These are phyloP conservation scores for Amazona guildingii DNA, from an alignment of 2,113 vertebrate species.

Conservation along the genomic window DNA sequence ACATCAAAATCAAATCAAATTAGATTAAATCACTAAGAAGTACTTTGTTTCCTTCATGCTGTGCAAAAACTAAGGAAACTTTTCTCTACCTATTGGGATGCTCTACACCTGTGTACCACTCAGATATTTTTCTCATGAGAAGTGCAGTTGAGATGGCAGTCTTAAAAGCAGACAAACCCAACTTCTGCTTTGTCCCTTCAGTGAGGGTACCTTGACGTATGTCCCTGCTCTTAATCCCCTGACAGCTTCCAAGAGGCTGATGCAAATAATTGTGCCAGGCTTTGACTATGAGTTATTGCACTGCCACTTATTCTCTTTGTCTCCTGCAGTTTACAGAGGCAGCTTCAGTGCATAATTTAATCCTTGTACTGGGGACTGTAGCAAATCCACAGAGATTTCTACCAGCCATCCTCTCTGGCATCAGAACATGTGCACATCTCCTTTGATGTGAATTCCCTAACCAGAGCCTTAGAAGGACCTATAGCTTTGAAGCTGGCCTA, in stretches of 20 bases:
- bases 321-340: slow-evolving; percentile 67
- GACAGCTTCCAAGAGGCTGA: slow-evolving; percentile 25
- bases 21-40: not conserved
- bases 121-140: not conserved
- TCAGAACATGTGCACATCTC: slow-evolving; percentile 52
- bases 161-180: slow-evolving; percentile 15
- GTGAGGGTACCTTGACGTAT: not conserved
- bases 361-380: slow-evolving; percentile 63
- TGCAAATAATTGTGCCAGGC: slow-evolving; percentile 44
- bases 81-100: not conserved
- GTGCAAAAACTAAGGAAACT: not conserved
- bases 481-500: slow-evolving; percentile 80
- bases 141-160: not conserved
- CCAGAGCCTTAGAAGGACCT: slow-evolving; percentile 72
- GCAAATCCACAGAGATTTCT: slow-evolving; percentile 66
- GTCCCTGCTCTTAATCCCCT: slow-evolving; percentile 43
- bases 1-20: not conserved
- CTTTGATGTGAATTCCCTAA: slow-evolving; percentile 82
- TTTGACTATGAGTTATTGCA: slow-evolving; percentile 62
- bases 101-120: not conserved
- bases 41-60: not conserved
- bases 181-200: not conserved
- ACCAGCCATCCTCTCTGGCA: slow-evolving; percentile 64
- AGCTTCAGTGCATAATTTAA: slow-evolving; percentile 73
- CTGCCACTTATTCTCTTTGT: slow-evolving; percentile 64